Conservation (phyloP, 2,113 vertebrate species). For the Rhabdomys dilectus region DNA sequence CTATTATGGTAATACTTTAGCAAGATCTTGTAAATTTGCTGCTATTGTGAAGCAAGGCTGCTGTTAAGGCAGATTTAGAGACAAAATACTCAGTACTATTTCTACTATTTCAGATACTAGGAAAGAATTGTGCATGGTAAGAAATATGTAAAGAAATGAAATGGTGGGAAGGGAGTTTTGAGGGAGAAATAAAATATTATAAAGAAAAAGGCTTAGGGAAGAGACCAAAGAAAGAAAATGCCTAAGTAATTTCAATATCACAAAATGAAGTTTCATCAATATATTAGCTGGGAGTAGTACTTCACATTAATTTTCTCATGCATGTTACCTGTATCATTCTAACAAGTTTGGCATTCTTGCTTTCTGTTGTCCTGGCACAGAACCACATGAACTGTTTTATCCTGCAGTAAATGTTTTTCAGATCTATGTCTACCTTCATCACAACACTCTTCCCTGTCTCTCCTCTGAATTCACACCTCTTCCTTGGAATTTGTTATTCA, state of each 20-base stretch:
- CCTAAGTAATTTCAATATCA: neutral
- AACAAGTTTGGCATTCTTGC: neutral
- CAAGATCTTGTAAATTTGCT: neutral
- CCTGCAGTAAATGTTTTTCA: neutral
- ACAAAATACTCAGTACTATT: neutral
- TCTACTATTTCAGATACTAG: neutral
- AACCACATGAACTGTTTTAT: neutral
- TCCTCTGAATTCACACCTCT: neutral
- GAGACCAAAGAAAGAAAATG: neutral
- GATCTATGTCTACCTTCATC: neutral
- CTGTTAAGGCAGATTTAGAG: neutral
- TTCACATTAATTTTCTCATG: neutral
- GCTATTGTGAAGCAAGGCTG: neutral
- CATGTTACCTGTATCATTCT: neutral
- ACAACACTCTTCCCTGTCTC: neutral
- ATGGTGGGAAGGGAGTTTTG: neutral
- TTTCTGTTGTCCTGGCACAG: accelerated
- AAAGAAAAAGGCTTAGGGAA: neutral
- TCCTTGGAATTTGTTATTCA: neutral
- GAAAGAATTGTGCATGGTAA: neutral
- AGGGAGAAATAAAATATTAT: neutral
- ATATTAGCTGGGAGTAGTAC: neutral
- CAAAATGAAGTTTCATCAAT: neutral
- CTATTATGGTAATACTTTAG: neutral
- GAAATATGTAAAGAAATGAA: neutral